Percentiles rank a stretch among this genome's conserved stretches.
Conservation (phyloP, 2,888 invertebrate genomes). For the Tachina lurida region DNA sequence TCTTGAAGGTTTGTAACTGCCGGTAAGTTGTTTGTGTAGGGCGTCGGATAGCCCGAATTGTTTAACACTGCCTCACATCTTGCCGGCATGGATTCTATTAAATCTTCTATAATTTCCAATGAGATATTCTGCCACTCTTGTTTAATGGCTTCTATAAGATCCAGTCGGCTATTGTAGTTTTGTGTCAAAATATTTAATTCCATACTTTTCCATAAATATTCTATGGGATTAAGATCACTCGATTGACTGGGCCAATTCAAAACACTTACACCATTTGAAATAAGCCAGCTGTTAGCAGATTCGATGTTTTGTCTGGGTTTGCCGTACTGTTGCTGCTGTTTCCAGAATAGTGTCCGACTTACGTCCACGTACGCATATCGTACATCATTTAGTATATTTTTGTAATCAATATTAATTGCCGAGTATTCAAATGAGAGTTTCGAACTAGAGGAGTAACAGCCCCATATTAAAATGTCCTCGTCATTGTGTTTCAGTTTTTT, state of each 20-base stretch:
- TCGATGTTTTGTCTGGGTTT: not conserved
- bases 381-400: conserved; percentile 18
- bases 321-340: not conserved
- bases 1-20: not conserved
- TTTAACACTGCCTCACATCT: conserved; percentile 24
- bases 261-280: not conserved
- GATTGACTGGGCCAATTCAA: conserved; percentile 38
- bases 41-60: conserved; percentile 13
- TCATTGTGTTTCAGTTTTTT: conserved; percentile 1
- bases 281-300: conserved; percentile 5
- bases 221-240: conserved; percentile 40
- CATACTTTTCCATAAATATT: conserved; percentile 31
- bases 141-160: conserved; percentile 1
- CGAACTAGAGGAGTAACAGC: conserved; percentile 18
- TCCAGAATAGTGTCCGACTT: not conserved
- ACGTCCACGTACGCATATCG: conserved; percentile 3
- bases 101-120: not conserved
- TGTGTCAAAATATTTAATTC: conserved; percentile 19
- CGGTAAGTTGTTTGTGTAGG: conserved; percentile 1
- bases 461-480: conserved; percentile 11
- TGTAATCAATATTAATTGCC: not conserved
- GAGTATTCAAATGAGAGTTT: not conserved
- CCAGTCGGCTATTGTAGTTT: not conserved
- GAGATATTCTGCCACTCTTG: conserved; percentile 11
- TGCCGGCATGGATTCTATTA: conserved; percentile 22